Percentiles rank a stretch among this genome's conserved stretches.
These are phyloP conservation scores for Priocnemis perturbator DNA, from an alignment of 2,888 invertebrate species.

Conservation along the genomic window DNA sequence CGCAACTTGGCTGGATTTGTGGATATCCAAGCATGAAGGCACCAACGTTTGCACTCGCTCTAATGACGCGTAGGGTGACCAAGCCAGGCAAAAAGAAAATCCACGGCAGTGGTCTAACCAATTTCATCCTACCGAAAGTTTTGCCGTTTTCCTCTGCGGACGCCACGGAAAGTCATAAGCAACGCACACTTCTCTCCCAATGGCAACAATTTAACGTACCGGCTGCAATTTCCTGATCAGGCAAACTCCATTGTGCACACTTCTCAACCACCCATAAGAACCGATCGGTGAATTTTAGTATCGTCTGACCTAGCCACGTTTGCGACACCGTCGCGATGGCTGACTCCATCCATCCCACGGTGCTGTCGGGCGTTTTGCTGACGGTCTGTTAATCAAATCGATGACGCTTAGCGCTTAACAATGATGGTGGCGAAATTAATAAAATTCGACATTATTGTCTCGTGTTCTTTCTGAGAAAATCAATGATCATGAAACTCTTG, in stretches of 20 bases:
- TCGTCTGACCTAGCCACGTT: constrained; percentile 74
- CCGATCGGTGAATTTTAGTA: constrained; percentile 76
- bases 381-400: constrained; percentile 6
- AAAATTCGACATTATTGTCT: too few relatives aligned
- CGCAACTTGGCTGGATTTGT: constrained; percentile 76
- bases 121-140: constrained; percentile 73
- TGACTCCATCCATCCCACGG: constrained; percentile 37
- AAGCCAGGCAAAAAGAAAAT: constrained; percentile 77
- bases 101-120: constrained; percentile 80
- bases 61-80: constrained; percentile 75
- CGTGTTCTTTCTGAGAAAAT: too few relatives aligned
- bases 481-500: not conserved
- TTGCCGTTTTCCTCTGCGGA: constrained; percentile 76
- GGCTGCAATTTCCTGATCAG: constrained; percentile 57
- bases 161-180: not conserved
- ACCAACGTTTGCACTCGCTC: constrained; percentile 76
- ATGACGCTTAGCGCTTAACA: too few relatives aligned
- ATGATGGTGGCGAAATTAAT: too few relatives aligned
- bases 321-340: constrained; percentile 53
- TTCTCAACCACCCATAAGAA: constrained; percentile 78
- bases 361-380: not conserved
- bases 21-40: constrained; percentile 77
- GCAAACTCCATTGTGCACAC: constrained; percentile 79
- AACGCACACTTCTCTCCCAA: not conserved
- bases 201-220: constrained; percentile 18